Evolutionary conservation across 64 coral and sea anemone genomes (phyloP).

Genomic region (Catalaphyllia jardinei): DNA sequence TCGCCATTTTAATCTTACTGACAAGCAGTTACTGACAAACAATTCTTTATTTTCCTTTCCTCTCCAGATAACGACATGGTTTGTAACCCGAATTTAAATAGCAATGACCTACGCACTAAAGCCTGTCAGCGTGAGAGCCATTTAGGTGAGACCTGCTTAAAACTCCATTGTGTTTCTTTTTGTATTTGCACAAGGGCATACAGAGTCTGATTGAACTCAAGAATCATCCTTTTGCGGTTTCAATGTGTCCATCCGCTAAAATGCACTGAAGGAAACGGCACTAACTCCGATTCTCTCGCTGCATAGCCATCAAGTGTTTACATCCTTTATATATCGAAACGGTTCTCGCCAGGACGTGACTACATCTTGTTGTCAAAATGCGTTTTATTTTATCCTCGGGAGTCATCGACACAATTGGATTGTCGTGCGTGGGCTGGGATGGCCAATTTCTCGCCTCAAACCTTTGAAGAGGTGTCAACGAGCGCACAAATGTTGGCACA

Average conservation of each 20-base stretch:
- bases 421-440: not conserved
- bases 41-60: not conserved
- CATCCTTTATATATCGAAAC: not conserved
- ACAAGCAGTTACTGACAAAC: not conserved
- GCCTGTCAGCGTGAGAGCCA: not conserved
- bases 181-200: too few species aligned
- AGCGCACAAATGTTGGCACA: not conserved
- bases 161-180: not conserved
- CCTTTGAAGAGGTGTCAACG: conserved; percentile 18
- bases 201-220: too few species aligned
- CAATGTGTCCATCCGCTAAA: not conserved
- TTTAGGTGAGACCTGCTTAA: conserved; percentile 16
- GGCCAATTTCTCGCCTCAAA: conserved; percentile 9
- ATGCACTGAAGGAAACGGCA: not conserved
- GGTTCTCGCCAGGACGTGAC: not conserved
- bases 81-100: not conserved
- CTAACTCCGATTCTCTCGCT: not conserved
- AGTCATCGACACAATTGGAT: not conserved
- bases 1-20: not conserved
- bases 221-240: too few species aligned
- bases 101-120: not conserved
- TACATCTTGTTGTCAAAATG: not conserved
- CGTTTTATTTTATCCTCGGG: not conserved
- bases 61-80: not conserved
- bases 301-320: not conserved